Base-by-base conservation (phyloP, 2,888 invertebrate genomes). In the Omphaloscelis lunosa region DNA sequence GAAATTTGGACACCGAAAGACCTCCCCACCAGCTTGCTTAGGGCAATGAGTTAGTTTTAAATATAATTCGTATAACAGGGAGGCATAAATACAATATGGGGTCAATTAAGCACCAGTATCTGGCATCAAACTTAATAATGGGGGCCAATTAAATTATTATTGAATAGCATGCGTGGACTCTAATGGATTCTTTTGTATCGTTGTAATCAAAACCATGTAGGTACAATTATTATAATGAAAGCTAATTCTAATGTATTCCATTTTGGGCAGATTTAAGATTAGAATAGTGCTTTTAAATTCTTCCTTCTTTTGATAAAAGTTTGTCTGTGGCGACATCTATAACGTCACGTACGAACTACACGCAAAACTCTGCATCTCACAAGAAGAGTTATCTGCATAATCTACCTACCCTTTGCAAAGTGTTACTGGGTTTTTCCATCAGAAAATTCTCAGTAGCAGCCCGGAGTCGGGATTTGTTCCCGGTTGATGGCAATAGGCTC, bases 151-250 rank as follows among this genome's bases (percentile, higher is more conserved):
- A 68, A 51, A 75, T 68, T 58, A 69, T 75, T 61, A 34, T 71
- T 45, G 63, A 68, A 73, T 58, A 45, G 29, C 29, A 20, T n/a
- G 51, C 27, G 56, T 48, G 11, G 17, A 23, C n/a, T 12, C 27
- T 87, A 87, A 78, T 82, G 87, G 80, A 79, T 69, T 63, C 72
- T 79, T 78, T 84, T 81, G 71, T 88, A n/a, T 70, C 8, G 6
- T 34, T 68, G 23, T 63, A 66, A 83, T 83, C 63, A 61, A 76
- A 39, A 23, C 39, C 29, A 59, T 61, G 6, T 70, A 34, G 17
- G 17, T 41, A 29, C 0, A 72, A 80, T 23, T 39, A 51, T 51
- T 51, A n/a, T 53, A n/a, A 11, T 53, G 53, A 23, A 8, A 51
- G 9, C 9, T 53, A 20, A 79, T 79, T 69, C 11, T 29, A 74